These are phyloP conservation scores for Esperia sulphurella DNA, from an alignment of 2,888 invertebrate species.

Conservation along the genomic window DNA sequence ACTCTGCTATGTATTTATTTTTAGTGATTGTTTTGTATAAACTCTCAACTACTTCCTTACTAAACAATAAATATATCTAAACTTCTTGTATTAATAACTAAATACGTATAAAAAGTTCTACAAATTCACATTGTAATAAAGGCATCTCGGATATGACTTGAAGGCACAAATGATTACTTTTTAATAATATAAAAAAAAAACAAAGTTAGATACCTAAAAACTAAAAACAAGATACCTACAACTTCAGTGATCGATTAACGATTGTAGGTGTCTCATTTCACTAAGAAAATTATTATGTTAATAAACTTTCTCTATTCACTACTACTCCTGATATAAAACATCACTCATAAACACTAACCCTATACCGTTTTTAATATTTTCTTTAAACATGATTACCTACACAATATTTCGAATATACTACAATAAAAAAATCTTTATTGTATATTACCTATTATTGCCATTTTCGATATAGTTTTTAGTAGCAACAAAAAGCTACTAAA, in stretches of 20 bases:
- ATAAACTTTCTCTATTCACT: conserved; percentile 53
- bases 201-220: conserved; percentile 37
- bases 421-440: conserved; percentile 61
- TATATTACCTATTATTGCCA: conserved; percentile 75
- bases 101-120: conserved; percentile 64
- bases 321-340: conserved; percentile 40
- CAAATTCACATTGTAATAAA: conserved; percentile 59
- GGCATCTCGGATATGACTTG: conserved; percentile 74
- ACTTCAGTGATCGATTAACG: not conserved
- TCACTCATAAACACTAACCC: conserved; percentile 48
- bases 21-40: conserved; percentile 28
- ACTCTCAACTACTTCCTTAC: conserved; percentile 33
- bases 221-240: conserved; percentile 1
- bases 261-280: conserved; percentile 1
- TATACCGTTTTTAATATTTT: conserved; percentile 50
- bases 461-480: conserved; percentile 48
- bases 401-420: conserved; percentile 57
- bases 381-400: conserved; percentile 52
- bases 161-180: conserved; percentile 66
- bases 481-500: conserved; percentile 31
- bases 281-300: conserved; percentile 27
- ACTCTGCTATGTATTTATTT: conserved; percentile 2
- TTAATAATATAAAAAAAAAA: conserved; percentile 22
- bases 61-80: conserved; percentile 49
- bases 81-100: conserved; percentile 41